Conservation (phyloP, 2,797 vertebrate genomes). For the Phyllotis vaccarum region DNA sequence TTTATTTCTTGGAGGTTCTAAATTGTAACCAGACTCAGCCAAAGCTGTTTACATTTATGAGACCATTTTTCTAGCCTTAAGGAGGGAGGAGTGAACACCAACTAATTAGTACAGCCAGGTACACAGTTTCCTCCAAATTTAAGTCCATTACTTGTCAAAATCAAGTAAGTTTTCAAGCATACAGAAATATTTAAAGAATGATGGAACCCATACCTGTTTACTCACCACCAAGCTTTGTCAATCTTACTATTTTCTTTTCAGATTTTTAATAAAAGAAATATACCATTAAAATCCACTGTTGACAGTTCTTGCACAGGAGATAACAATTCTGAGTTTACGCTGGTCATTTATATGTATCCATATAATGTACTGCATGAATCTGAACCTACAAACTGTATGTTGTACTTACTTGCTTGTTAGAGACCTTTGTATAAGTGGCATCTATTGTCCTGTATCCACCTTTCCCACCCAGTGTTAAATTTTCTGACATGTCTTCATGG, state of each 20-base stretch:
- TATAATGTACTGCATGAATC: background rate
- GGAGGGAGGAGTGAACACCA: background rate
- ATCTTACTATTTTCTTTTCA: constrained; percentile 35
- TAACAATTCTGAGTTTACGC: constrained; percentile 16
- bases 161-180: constrained; percentile 9
- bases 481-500: background rate
- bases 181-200: constrained; percentile 35
- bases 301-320: background rate
- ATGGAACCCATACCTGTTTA: background rate
- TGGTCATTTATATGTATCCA: background rate
- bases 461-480: constrained; percentile 4
- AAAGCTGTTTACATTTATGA: constrained; percentile 42
- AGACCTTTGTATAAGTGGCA: background rate
- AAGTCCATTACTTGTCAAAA: background rate
- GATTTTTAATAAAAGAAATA: constrained; percentile 36
- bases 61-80: constrained; percentile 23
- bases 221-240: background rate
- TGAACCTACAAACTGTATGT: background rate
- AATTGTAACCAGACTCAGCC: constrained; percentile 29
- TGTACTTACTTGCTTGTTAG: background rate
- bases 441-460: background rate
- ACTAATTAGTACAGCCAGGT: background rate
- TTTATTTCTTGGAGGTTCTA: constrained; percentile 15
- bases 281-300: background rate
- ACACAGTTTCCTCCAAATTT: constrained; percentile 39